These are phyloP conservation scores for Corynorhinus townsendii DNA, from an alignment of 2,113 vertebrate species.

Conservation along the genomic window DNA sequence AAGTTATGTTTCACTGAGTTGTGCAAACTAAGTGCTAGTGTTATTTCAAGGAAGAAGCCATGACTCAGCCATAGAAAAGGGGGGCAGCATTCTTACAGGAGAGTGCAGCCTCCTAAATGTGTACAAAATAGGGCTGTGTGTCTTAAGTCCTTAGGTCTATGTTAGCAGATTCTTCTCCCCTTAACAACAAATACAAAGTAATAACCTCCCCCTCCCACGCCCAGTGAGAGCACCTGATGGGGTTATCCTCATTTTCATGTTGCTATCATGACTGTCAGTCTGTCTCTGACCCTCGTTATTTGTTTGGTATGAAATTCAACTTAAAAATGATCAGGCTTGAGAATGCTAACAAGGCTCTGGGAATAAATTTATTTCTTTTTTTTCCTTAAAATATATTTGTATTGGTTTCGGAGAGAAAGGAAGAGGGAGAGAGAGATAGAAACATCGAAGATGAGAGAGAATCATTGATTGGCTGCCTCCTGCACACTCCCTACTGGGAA, in stretches of 20 bases:
- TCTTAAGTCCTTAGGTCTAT: neutral
- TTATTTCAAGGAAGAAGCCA: neutral
- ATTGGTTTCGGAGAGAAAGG: too few species aligned
- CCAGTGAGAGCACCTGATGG: neutral
- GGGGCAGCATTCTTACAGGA: neutral
- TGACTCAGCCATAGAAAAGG: neutral
- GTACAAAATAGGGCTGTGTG: neutral
- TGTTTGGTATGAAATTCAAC: neutral
- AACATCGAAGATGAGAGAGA: too few species aligned
- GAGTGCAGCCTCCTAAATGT: neutral
- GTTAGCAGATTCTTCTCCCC: neutral
- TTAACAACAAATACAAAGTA: neutral
- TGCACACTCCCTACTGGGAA: too few species aligned
- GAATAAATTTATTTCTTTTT: neutral
- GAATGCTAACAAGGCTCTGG: neutral
- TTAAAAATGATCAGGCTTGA: neutral
- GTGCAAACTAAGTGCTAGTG: neutral
- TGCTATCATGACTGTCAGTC: neutral
- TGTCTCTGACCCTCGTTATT: neutral
- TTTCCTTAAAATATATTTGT: too few species aligned
- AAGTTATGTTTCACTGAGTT: neutral
- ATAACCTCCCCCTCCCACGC: too few species aligned
- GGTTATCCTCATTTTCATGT: neutral
- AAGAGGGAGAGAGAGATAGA: too few species aligned
- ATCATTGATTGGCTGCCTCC: too few species aligned